Evolutionary conservation across 2,797 vertebrate species (phyloP).

Genomic region (Sebastes paucispinis): DNA sequence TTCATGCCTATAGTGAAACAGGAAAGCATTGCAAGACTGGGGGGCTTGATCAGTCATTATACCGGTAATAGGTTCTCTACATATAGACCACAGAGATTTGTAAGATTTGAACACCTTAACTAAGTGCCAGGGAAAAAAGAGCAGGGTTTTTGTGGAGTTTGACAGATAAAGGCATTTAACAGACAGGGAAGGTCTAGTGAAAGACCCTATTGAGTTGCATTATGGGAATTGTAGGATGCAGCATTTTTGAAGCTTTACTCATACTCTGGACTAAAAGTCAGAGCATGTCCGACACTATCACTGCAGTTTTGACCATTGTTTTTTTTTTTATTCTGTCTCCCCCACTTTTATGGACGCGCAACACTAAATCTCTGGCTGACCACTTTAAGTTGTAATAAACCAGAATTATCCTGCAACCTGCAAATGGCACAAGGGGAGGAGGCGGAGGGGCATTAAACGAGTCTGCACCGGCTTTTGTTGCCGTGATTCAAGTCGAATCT

Average conservation of each 20-base stretch:
- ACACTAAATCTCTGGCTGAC: background rate
- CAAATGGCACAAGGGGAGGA: background rate
- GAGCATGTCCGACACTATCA: background rate
- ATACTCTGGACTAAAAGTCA: background rate
- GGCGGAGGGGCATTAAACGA: background rate
- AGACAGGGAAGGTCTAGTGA: background rate
- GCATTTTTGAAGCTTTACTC: background rate
- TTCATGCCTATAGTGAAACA: background rate
- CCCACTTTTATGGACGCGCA: background rate
- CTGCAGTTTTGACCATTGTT: background rate
- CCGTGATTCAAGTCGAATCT: constrained; percentile 32
- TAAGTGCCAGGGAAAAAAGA: background rate
- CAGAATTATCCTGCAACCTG: constrained; percentile 10
- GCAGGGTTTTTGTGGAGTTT: no score
- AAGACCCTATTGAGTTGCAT: background rate
- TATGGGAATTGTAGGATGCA: background rate
- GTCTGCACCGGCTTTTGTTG: constrained; percentile 24
- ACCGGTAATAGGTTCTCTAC: background rate
- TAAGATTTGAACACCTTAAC: background rate
- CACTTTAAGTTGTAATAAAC: constrained; percentile 22
- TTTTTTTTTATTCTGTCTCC: background rate
- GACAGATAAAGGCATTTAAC: background rate
- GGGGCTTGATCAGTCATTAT: background rate
- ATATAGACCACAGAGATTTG: background rate
- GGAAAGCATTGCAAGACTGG: background rate